phyloP scores from a whole-genome alignment of 2,797 vertebrate species.

The Dicrostonyx torquatus region DNA sequence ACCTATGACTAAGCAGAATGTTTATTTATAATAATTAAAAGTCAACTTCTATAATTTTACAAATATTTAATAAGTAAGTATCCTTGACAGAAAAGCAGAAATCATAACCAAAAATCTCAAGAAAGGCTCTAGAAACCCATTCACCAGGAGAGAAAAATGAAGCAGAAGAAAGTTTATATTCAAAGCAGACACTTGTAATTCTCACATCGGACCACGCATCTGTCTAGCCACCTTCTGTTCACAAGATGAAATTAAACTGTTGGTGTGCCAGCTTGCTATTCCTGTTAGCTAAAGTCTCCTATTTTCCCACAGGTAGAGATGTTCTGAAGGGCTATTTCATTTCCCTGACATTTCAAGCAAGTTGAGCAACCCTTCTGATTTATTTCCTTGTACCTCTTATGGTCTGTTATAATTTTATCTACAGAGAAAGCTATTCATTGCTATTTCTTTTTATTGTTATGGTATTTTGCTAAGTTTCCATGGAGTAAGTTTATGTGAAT shows the following conservation, averaged over 20 bases:
- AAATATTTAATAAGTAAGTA: slow-evolving; percentile 85
- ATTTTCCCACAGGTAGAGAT: slow-evolving; percentile 64
- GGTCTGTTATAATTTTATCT: slow-evolving; percentile 35
- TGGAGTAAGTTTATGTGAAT: slow-evolving; percentile 34
- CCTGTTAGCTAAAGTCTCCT: slow-evolving; percentile 69
- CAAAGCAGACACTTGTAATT: slow-evolving; percentile 83
- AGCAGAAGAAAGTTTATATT: slow-evolving; percentile 83
- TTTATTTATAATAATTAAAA: slow-evolving; percentile 82
- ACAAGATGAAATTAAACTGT: slow-evolving; percentile 85
- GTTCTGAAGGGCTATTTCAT: slow-evolving; percentile 50
- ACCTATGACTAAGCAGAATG: slow-evolving; percentile 74
- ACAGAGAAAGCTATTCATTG: slow-evolving; percentile 35
- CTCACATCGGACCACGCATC: slow-evolving; percentile 84
- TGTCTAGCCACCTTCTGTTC: slow-evolving; percentile 86
- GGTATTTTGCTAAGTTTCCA: slow-evolving; percentile 32
- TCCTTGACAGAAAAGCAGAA: slow-evolving; percentile 81
- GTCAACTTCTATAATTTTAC: slow-evolving; percentile 78
- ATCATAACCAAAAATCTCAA: slow-evolving; percentile 75
- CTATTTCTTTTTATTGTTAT: slow-evolving; percentile 50
- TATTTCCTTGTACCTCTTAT: slow-evolving; percentile 38
- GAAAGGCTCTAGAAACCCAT: slow-evolving; percentile 81
- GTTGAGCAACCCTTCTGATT: slow-evolving; percentile 52
- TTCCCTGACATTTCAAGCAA: slow-evolving; percentile 62
- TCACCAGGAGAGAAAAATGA: slow-evolving; percentile 78
- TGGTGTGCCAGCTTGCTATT: slow-evolving; percentile 82